These are phyloP conservation scores for Columba livia DNA, from an alignment of 2,113 vertebrate species.

Conservation along the genomic window DNA sequence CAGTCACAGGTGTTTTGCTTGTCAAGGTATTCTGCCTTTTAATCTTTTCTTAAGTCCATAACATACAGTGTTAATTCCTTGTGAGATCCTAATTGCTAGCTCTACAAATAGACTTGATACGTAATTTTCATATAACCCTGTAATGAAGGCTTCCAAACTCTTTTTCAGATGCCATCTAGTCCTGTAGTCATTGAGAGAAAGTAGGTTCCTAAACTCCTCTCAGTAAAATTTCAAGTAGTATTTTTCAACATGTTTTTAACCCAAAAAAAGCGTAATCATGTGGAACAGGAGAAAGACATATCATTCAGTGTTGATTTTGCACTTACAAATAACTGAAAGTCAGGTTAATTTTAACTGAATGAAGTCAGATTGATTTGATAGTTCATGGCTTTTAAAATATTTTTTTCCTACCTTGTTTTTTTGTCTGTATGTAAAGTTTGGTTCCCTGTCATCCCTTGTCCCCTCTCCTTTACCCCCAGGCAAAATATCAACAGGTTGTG, in stretches of 20 bases:
- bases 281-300: neutral
- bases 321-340: neutral
- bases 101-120: neutral
- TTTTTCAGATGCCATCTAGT: neutral
- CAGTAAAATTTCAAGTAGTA: neutral
- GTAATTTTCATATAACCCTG: neutral
- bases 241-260: neutral
- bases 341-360: neutral
- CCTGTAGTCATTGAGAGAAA: neutral
- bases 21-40: neutral
- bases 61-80: neutral
- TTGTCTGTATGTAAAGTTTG: neutral
- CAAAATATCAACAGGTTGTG: neutral
- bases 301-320: neutral
- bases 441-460: neutral
- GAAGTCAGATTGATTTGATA: neutral
- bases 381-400: neutral
- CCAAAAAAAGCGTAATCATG: fast-evolving
- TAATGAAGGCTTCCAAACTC: neutral
- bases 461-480: no score
- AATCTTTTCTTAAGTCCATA: neutral
- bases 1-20: neutral
- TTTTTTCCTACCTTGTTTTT: neutral
- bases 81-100: neutral
- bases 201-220: neutral